phyloP scores from a whole-genome alignment of 2,113 vertebrate genomes.

The Vulpes ferrilata region DNA sequence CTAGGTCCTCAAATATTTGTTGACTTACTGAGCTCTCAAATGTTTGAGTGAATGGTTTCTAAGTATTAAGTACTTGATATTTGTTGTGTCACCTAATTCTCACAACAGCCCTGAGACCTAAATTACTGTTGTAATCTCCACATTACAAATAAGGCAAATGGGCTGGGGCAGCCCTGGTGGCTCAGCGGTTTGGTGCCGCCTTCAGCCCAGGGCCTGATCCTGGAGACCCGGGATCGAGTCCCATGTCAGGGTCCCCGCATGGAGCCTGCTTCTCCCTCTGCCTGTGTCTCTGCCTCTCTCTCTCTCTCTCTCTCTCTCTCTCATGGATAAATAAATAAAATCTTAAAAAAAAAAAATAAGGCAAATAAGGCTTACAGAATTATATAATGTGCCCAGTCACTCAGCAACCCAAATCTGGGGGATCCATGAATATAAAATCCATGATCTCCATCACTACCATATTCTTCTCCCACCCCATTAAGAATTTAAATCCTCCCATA shows the following conservation, averaged over 20 bases:
- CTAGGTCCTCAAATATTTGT: conserved; percentile 9
- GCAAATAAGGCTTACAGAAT: background rate
- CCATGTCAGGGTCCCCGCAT: too few relatives aligned
- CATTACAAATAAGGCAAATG: background rate
- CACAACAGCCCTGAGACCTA: background rate
- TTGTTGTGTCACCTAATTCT: background rate
- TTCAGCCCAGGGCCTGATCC: too few relatives aligned
- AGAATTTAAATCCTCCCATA: background rate
- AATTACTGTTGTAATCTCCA: background rate
- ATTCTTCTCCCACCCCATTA: background rate
- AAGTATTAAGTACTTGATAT: background rate
- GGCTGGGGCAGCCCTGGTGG: too few relatives aligned
- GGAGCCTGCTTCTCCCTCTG: too few relatives aligned
- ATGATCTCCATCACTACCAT: background rate
- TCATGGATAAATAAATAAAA: too few relatives aligned
- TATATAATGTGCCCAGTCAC: background rate
- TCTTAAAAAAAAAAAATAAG: background rate
- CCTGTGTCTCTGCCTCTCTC: too few relatives aligned
- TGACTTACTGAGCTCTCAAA: background rate
- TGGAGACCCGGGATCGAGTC: too few relatives aligned
- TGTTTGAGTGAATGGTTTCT: conserved; percentile 35
- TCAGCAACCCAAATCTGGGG: background rate
- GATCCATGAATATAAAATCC: background rate
- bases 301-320: too few relatives aligned
- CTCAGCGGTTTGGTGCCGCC: too few relatives aligned